Percentiles rank a stretch among this genome's conserved stretches.
Evolutionary conservation across 2,888 invertebrate genomes (phyloP).

Genomic region (Acleris cristana): DNA sequence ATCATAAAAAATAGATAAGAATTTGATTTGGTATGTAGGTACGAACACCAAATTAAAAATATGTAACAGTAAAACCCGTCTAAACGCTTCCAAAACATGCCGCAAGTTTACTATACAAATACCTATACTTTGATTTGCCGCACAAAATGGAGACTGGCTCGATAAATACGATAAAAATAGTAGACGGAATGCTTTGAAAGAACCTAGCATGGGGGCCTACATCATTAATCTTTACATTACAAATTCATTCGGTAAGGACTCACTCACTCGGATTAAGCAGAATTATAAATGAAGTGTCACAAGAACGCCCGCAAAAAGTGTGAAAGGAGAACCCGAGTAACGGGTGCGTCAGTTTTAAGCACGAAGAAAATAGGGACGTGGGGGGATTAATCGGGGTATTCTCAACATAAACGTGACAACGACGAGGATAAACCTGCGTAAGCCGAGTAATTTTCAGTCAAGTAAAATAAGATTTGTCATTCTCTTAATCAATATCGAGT

Average conservation of each 20-base stretch:
- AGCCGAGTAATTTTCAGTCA: slow-evolving; percentile 39
- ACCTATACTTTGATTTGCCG: slow-evolving; percentile 37
- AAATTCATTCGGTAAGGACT: slow-evolving; percentile 82
- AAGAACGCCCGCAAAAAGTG: slow-evolving; percentile 72
- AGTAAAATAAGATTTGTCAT: slow-evolving; percentile 35
- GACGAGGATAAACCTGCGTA: slow-evolving; percentile 45
- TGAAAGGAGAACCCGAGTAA: slow-evolving; percentile 64
- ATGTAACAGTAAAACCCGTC: neutral
- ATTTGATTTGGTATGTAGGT: neutral
- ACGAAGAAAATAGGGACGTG: slow-evolving; percentile 60
- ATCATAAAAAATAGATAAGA: no score
- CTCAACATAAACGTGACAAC: slow-evolving; percentile 54
- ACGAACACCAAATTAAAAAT: neutral
- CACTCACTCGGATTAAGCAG: slow-evolving; percentile 80
- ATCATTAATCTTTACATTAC: slow-evolving; percentile 82
- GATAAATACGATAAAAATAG: slow-evolving; percentile 65
- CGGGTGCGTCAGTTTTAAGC: slow-evolving; percentile 70
- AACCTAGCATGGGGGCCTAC: slow-evolving; percentile 51
- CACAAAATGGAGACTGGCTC: slow-evolving; percentile 54
- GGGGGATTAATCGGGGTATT: slow-evolving; percentile 60
- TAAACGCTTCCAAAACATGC: neutral
- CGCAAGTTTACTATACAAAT: slow-evolving; percentile 22
- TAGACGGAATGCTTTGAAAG: slow-evolving; percentile 60
- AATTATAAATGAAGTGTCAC: slow-evolving; percentile 83
- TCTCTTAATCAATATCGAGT: slow-evolving; percentile 6